A percentile compares a stretch with the other conserved stretches of the same genome.
phyloP scores from a whole-genome alignment of 2,113 vertebrate species.

The Cheilinus undulatus region DNA sequence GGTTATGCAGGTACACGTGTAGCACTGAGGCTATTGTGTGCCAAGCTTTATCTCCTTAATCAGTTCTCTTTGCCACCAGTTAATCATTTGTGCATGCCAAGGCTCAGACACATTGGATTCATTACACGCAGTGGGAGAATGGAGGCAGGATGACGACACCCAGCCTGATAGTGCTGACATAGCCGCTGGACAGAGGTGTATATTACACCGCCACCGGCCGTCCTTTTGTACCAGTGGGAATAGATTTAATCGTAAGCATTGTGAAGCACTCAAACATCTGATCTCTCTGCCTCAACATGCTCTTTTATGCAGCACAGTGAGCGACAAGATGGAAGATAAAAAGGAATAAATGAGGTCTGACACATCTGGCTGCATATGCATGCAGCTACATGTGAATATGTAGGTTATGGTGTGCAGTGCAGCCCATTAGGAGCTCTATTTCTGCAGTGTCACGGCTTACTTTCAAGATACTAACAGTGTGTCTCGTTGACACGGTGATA shows the following conservation, averaged over 20 bases:
- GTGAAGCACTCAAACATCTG: conserved; percentile 50
- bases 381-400: not conserved
- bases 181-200: conserved; percentile 49
- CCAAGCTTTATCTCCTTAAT: conserved; percentile 79
- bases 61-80: conserved; percentile 75
- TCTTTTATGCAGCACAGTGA: conserved; percentile 41
- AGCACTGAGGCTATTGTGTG: conserved; percentile 64
- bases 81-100: conserved; percentile 78
- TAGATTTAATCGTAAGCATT: conserved; percentile 35
- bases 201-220: conserved; percentile 43
- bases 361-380: conserved; percentile 12
- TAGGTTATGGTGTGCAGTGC: not conserved
- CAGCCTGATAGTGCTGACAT: conserved; percentile 53
- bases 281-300: conserved; percentile 54
- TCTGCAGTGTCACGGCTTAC: not conserved
- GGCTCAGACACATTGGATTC: conserved; percentile 67
- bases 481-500: not conserved
- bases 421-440: not conserved
- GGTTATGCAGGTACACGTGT: conserved; percentile 66
- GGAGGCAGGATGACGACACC: conserved; percentile 61
- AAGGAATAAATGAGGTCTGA: not conserved
- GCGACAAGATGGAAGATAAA: conserved; percentile 23
- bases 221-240: conserved; percentile 22
- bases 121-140: conserved; percentile 69
- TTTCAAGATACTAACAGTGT: not conserved